Percentiles rank a stretch among this genome's conserved stretches.
Evolutionary conservation across 2,797 vertebrate species (phyloP).

Genomic region (Enteromius radiatus): DNA sequence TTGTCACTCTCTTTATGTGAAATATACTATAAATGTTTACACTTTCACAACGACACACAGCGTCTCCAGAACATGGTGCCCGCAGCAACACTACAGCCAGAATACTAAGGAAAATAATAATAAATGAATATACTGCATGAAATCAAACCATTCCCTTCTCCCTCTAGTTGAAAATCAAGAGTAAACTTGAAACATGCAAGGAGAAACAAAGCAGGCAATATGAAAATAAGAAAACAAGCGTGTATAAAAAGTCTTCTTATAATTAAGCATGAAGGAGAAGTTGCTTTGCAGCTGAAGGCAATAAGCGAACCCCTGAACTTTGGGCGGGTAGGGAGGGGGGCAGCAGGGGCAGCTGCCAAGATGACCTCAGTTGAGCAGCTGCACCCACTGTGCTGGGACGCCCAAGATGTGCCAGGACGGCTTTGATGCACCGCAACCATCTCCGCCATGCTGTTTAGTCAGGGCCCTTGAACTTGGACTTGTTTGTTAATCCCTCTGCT

Average conservation of each 20-base stretch:
- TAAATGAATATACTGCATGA: not conserved
- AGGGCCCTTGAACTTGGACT: constrained; percentile 58
- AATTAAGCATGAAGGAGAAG: constrained; percentile 33
- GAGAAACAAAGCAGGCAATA: constrained; percentile 6
- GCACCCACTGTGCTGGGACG: constrained; percentile 47
- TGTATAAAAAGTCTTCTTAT: constrained; percentile 12
- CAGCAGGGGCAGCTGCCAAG: constrained; percentile 56
- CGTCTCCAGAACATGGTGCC: no score
- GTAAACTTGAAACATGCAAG: not conserved
- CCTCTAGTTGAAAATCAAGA: not conserved
- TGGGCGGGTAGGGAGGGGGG: not conserved
- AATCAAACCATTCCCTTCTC: not conserved
- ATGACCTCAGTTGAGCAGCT: constrained; percentile 63
- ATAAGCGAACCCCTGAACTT: constrained; percentile 32
- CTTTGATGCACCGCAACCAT: constrained; percentile 61
- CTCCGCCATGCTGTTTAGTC: constrained; percentile 60
- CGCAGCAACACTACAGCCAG: no score
- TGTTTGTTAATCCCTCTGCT: constrained; percentile 61
- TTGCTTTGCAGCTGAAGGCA: constrained; percentile 26
- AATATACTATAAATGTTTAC: no score
- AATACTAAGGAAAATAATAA: not conserved
- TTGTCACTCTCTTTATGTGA: not conserved
- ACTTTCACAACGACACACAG: no score
- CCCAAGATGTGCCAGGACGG: constrained; percentile 56
- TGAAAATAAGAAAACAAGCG: not conserved